Evolutionary conservation across 2,797 vertebrate species (phyloP), one percentile per base, ranked within the genome.

Genomic region (Loriculus beryllinus): DNA sequence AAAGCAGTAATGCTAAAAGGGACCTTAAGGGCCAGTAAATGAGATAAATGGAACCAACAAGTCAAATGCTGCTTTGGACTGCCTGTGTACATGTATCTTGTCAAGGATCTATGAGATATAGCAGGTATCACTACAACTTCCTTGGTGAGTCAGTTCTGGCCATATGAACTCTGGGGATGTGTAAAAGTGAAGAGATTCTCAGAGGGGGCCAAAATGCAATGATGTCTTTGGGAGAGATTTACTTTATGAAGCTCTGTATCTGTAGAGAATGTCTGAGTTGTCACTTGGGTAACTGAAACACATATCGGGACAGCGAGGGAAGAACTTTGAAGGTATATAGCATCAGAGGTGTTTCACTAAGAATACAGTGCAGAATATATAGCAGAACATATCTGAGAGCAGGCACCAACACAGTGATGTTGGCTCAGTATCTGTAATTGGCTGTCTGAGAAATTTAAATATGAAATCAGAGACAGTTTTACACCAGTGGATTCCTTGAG

Each of bases 1-100:
- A 83, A 95, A 90, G 72, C 49, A 39, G 70, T 51, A 81, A 70
- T 31, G 60, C 84, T 87, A 54, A 63, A 96, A 91, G 82, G 67
- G 65, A 74, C 91, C 88, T 92, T 68, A 60, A 87, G 91, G 84
- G 68, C 71, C 86, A 71, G 81, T 94, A 92, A 94, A 93, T 75
- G 82, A 93, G 75, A 95, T 83, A 92, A 93, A 87, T 81, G 76
- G 75, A 92, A 42, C 57, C 84, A 89, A 65, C 52, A 75, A 94
- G 72, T 94, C 64, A 88, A 75, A 80, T 23, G 31, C 35, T 70
- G 40, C 89, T 86, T 74, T 31, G 37, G 35, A 75, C 75, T 93
- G 81, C 37, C 8, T 79, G 59, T 45, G n/a, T 78, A 23, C 42
- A 12, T 28, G 64, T 33, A 39, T 75, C 76, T 62, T 91, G 54